Evolutionary conservation across 2,888 invertebrate genomes (phyloP).

Genomic region (Cecidostiba fungosa): DNA sequence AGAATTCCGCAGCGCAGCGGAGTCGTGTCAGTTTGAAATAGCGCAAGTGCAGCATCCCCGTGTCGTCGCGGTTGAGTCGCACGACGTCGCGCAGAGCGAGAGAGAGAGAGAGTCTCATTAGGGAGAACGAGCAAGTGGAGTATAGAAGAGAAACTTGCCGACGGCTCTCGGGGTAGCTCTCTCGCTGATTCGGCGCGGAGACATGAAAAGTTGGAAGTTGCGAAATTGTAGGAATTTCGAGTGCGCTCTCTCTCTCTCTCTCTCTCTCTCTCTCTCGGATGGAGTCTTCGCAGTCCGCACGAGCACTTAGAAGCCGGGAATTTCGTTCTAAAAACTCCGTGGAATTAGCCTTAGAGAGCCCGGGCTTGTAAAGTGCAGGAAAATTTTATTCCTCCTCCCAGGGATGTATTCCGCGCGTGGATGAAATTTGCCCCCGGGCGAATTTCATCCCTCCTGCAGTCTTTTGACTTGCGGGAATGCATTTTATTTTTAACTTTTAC

Average conservation of each 20-base stretch:
- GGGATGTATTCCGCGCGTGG: slow-evolving; percentile 24
- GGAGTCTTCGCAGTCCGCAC: slow-evolving; percentile 20
- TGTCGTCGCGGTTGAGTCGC: slow-evolving; percentile 53
- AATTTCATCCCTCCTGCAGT: background rate
- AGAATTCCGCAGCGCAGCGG: slow-evolving; percentile 14
- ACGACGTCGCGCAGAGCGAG: slow-evolving; percentile 59
- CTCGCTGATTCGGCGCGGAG: slow-evolving; percentile 71
- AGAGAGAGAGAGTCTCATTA: slow-evolving; percentile 71
- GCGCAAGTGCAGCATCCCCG: slow-evolving; percentile 28
- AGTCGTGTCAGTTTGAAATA: slow-evolving; percentile 49
- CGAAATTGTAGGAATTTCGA: slow-evolving; percentile 74
- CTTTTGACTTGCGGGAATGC: slow-evolving; percentile 45
- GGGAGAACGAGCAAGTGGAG: slow-evolving; percentile 68
- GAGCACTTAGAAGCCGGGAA: slow-evolving; percentile 59
- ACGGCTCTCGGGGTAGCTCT: slow-evolving; percentile 32
- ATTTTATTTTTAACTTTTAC: slow-evolving; percentile 62
- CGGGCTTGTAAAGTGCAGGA: slow-evolving; percentile 61
- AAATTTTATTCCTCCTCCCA: slow-evolving; percentile 56
- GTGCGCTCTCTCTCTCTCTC: slow-evolving; percentile 38
- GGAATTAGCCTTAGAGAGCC: slow-evolving; percentile 63
- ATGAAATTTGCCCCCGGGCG: background rate
- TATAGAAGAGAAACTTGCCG: slow-evolving; percentile 67
- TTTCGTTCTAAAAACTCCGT: slow-evolving; percentile 63
- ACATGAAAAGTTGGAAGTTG: slow-evolving; percentile 78
- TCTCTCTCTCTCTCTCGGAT: slow-evolving; percentile 6